Conservation (phyloP, 1,140 invertebrate genomes). For the Coenobita brevimanus region DNA sequence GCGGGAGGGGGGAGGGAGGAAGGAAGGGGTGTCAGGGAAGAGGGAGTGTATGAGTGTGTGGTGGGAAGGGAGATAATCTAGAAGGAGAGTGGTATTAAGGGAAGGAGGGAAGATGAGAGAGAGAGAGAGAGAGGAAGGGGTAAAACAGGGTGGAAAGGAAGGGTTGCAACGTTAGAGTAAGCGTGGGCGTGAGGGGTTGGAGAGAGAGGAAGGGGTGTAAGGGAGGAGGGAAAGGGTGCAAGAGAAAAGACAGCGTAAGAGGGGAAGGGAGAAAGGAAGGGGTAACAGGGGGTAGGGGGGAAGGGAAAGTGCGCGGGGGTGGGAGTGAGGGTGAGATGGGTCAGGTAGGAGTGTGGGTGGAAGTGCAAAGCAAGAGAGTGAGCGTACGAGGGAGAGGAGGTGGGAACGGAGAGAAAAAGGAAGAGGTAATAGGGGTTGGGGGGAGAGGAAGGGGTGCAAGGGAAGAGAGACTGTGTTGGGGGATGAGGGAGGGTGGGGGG, state of each 20-base stretch:
- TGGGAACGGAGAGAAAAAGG: not conserved
- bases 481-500: not conserved
- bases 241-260: too few relatives aligned
- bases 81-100: not conserved
- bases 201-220: not conserved
- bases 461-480: not conserved
- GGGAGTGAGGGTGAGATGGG: not conserved
- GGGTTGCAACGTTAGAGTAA: not conserved
- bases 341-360: not conserved
- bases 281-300: too few relatives aligned
- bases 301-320: not conserved
- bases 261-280: too few relatives aligned
- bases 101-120: not conserved
- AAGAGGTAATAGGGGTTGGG: not conserved
- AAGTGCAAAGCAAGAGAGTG: not conserved
- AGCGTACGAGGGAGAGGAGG: not conserved
- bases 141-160: not conserved
- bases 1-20: too few relatives aligned
- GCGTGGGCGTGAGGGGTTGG: not conserved
- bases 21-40: too few relatives aligned
- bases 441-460: not conserved
- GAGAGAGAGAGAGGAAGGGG: not conserved
- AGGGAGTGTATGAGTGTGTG: too few relatives aligned
- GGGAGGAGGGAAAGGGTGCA: too few relatives aligned
- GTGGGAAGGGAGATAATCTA: not conserved